A percentile compares a stretch with the other conserved stretches of the same genome.
Conservation (phyloP, 2,888 invertebrate species). For the Parnassius mnemosyne region DNA sequence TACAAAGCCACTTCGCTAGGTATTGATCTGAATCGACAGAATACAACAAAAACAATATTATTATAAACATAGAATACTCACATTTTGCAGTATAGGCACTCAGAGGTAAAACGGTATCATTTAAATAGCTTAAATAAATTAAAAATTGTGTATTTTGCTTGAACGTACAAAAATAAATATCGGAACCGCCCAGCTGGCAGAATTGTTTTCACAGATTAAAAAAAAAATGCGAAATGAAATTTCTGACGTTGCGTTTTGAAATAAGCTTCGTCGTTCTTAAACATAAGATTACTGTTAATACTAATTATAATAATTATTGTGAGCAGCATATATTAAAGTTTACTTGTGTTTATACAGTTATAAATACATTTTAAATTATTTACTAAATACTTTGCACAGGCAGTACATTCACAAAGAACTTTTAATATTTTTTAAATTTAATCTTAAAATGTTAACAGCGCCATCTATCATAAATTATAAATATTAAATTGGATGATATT, state of each 20-base stretch:
- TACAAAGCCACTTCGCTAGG: constrained; percentile 33
- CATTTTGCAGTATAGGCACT: constrained; percentile 36
- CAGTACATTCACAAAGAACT: no score
- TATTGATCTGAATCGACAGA: constrained; percentile 51
- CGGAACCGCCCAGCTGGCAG: constrained; percentile 76
- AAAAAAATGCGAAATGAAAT: constrained; percentile 24
- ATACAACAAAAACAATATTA: constrained; percentile 28
- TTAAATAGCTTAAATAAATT: constrained; percentile 20
- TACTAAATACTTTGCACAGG: no score
- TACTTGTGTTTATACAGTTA: no score
- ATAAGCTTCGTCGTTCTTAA: not conserved
- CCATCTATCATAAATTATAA: no score
- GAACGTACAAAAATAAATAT: constrained; percentile 49
- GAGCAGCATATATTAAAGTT: no score
- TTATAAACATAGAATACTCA: constrained; percentile 37
- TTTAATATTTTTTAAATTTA: no score
- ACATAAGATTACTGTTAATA: no score
- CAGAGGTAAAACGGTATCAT: constrained; percentile 28
- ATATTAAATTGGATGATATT: no score
- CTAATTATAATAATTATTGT: no score
- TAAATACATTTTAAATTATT: no score
- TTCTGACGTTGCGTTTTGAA: constrained; percentile 10
- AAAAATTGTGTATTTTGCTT: constrained; percentile 33
- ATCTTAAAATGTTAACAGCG: no score
- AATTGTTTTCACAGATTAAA: constrained; percentile 42